These are phyloP conservation scores for Stigmatopora argus DNA, from an alignment of 2,113 vertebrate genomes.

Conservation along the genomic window DNA sequence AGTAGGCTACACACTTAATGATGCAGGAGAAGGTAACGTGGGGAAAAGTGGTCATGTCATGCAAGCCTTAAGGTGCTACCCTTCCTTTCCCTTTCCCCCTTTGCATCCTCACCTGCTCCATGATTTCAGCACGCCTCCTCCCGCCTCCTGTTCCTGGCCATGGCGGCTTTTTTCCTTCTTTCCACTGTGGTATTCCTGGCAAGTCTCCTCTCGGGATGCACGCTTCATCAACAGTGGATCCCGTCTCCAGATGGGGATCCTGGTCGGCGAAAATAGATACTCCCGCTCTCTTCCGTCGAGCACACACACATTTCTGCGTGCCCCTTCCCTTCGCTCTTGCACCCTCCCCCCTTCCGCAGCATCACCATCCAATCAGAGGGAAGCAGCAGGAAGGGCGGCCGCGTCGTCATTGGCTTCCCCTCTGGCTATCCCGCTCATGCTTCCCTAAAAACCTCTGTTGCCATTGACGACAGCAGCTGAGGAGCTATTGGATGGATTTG, in stretches of 20 bases:
- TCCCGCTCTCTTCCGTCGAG: constrained; percentile 55
- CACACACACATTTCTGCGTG: constrained; percentile 44
- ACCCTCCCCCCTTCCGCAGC: constrained; percentile 39
- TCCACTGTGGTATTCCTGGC: constrained; percentile 44
- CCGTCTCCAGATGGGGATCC: not conserved
- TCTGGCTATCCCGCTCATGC: constrained; percentile 69
- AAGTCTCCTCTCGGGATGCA: not conserved
- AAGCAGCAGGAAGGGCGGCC: constrained; percentile 32
- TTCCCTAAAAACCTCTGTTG: constrained; percentile 68
- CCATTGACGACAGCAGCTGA: constrained; percentile 67
- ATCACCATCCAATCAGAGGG: constrained; percentile 41
- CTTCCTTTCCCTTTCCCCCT: constrained; percentile 4
- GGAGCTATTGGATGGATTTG: constrained; percentile 59
- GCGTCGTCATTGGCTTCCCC: constrained; percentile 35
- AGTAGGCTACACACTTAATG: not conserved
- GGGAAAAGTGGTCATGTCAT: not conserved
- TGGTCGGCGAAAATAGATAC: constrained; percentile 22
- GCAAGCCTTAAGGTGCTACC: not conserved
- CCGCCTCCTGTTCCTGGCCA: constrained; percentile 56
- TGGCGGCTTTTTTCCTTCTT: constrained; percentile 36
- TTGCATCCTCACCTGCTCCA: constrained; percentile 69
- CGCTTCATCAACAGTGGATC: not conserved
- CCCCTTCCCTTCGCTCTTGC: constrained; percentile 32
- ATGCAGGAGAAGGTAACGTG: not conserved
- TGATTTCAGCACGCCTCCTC: constrained; percentile 60